Evolutionary conservation across 2,888 invertebrate genomes (phyloP).

Genomic region (Phrixothrix hirtus): DNA sequence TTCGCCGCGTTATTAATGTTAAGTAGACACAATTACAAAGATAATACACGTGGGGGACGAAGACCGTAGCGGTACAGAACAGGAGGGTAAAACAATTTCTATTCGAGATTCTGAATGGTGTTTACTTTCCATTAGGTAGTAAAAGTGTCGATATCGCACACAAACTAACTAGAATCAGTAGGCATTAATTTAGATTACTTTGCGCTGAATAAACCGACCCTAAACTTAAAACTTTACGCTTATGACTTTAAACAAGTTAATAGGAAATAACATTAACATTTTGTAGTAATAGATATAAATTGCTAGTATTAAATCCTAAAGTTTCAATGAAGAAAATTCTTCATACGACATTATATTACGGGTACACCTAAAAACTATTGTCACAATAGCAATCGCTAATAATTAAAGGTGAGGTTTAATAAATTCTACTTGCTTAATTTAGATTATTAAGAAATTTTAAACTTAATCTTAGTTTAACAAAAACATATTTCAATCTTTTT

Average conservation of each 20-base stretch:
- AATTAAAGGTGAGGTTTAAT: too few relatives aligned
- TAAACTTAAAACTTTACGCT: conserved; percentile 21
- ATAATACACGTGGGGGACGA: conserved; percentile 39
- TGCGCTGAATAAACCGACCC: conserved; percentile 43
- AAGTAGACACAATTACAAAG: conserved; percentile 46
- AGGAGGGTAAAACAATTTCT: conserved; percentile 47
- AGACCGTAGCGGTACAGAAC: conserved; percentile 34
- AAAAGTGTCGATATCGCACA: conserved; percentile 53
- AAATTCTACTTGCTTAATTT: too few relatives aligned
- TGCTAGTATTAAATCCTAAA: too few relatives aligned
- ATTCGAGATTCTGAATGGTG: conserved; percentile 51
- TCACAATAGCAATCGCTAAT: too few relatives aligned
- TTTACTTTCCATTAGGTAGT: conserved; percentile 55
- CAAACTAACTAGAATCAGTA: conserved; percentile 50
- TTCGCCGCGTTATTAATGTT: conserved; percentile 45
- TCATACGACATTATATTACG: too few relatives aligned
- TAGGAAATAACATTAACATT: not conserved
- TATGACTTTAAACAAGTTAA: not conserved
- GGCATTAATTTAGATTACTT: conserved; percentile 52
- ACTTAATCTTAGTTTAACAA: too few relatives aligned
- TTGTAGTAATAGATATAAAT: not conserved
- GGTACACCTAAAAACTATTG: too few relatives aligned
- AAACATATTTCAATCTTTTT: too few relatives aligned
- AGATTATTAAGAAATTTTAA: too few relatives aligned
- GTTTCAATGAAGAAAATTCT: too few relatives aligned